Percentiles rank a stretch among this genome's conserved stretches.
Evolutionary conservation across 2,888 invertebrate genomes (phyloP).

Genomic region (Amiota communis): DNA sequence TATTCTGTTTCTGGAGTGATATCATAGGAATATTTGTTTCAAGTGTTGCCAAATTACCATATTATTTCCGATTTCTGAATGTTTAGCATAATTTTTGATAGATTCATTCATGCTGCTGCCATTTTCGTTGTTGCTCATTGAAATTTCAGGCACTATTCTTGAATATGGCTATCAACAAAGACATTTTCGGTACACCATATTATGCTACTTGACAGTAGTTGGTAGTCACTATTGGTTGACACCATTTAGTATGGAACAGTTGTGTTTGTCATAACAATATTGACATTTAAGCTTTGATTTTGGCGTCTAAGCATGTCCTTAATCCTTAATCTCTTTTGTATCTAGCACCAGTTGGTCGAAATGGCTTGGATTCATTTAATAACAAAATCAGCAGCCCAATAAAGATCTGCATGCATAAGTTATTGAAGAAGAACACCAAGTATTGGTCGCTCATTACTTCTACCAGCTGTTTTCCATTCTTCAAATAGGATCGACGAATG

Average conservation of each 20-base stretch:
- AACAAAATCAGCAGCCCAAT: slow-evolving; percentile 85
- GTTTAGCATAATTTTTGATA: background rate
- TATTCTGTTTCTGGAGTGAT: slow-evolving; percentile 15
- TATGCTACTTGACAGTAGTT: slow-evolving; percentile 36
- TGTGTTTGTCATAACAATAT: background rate
- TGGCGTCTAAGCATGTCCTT: slow-evolving; percentile 46
- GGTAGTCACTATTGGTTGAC: slow-evolving; percentile 24
- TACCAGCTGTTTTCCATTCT: slow-evolving; percentile 91
- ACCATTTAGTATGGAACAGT: background rate
- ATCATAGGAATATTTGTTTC: slow-evolving; percentile 11
- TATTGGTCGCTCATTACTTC: slow-evolving; percentile 78
- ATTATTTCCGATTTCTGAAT: background rate
- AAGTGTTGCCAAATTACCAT: background rate
- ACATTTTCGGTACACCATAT: slow-evolving; percentile 53
- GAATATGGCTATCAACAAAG: slow-evolving; percentile 46
- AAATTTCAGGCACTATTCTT: slow-evolving; percentile 33
- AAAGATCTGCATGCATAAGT: slow-evolving; percentile 80
- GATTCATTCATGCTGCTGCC: background rate
- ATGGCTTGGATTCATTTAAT: slow-evolving; percentile 76
- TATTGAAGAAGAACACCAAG: slow-evolving; percentile 79
- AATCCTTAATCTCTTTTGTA: slow-evolving; percentile 61
- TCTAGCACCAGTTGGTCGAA: slow-evolving; percentile 77
- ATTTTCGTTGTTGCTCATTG: slow-evolving; percentile 27
- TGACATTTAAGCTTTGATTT: slow-evolving; percentile 17
- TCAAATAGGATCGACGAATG: slow-evolving; percentile 85